These are phyloP conservation scores for Periparus ater DNA, from an alignment of 2,797 vertebrate genomes.

Conservation along the genomic window DNA sequence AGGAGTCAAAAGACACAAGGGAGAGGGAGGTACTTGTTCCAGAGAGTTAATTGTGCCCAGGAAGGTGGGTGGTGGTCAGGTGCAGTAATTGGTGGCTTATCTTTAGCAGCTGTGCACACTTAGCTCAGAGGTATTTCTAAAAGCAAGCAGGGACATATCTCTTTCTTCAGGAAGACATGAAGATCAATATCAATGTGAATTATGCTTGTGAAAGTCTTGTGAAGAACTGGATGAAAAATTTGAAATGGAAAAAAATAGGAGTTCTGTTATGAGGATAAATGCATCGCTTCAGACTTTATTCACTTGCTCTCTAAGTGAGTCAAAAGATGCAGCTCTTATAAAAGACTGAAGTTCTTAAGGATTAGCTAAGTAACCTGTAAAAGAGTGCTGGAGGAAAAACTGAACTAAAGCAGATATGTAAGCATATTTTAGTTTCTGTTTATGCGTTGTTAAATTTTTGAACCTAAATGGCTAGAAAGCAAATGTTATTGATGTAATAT, in stretches of 20 bases:
- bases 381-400: neutral
- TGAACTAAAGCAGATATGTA: neutral
- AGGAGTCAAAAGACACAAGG: neutral
- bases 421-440: neutral
- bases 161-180: neutral
- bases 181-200: fast-evolving
- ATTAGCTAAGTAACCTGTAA: neutral
- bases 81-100: neutral
- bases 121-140: neutral
- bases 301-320: neutral
- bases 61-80: neutral
- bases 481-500: neutral
- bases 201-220: neutral
- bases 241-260: neutral
- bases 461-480: neutral
- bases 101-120: neutral
- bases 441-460: neutral
- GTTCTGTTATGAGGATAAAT: neutral
- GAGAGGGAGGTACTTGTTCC: neutral
- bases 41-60: neutral
- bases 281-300: neutral
- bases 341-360: neutral
- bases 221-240: neutral
- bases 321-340: neutral
- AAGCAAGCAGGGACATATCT: neutral